Percentiles rank a stretch among this genome's conserved stretches.
phyloP scores from a whole-genome alignment of 2,888 invertebrate species.

The Escarpia spicata region DNA sequence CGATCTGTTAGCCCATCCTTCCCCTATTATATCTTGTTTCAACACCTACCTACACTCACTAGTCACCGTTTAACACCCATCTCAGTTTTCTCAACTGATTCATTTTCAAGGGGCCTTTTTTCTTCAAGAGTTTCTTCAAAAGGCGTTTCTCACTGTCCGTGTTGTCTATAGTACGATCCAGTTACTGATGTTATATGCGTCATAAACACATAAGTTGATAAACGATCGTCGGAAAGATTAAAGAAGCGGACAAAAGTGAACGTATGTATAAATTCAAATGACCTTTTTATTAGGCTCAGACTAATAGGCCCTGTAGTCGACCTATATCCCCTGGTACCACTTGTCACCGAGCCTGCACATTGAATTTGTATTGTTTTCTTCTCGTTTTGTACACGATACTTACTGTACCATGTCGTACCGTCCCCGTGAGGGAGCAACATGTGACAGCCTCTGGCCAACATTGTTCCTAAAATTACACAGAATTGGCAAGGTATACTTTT shows the following conservation, averaged over 20 bases:
- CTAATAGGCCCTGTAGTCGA: not conserved
- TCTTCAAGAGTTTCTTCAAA: not conserved
- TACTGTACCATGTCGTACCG: no score
- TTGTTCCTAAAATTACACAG: no score
- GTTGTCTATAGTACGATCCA: not conserved
- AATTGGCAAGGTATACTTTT: no score
- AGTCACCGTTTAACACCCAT: not conserved
- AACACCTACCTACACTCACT: not conserved
- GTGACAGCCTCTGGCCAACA: no score
- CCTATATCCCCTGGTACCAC: no score
- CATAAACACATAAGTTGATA: not conserved
- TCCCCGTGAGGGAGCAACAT: no score
- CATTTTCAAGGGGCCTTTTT: not conserved
- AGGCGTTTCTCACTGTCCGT: not conserved
- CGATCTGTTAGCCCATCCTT: not conserved
- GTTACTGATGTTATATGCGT: not conserved
- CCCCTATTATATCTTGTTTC: not conserved
- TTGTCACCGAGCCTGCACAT: no score
- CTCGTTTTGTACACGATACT: no score
- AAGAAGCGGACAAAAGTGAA: not conserved
- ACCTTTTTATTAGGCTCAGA: constrained; percentile 27
- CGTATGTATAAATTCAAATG: not conserved
- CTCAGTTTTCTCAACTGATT: not conserved
- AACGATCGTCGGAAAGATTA: not conserved
- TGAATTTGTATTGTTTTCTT: no score